Base-by-base conservation (phyloP, 92 coral and sea anemone species). In the Isaurus tuberculatus region DNA sequence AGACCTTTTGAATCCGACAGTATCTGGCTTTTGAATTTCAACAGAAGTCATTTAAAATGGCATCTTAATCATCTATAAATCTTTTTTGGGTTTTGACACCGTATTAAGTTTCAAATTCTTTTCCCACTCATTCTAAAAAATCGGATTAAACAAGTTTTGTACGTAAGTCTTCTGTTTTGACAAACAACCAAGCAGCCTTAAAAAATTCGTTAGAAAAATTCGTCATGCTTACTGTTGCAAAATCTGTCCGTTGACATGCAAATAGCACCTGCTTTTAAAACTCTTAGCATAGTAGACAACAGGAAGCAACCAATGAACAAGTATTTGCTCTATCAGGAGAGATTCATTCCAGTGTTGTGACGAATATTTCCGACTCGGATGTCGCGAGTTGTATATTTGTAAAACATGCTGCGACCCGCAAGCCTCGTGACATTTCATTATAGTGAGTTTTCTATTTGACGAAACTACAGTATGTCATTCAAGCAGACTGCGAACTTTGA, bases 321-420 rank as follows among this genome's bases (percentile, higher is more conserved):
- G 58, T 77, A 77, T 77, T 77, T 77, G 44, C 69, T 40, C 26
- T 34, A 16, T 57, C 26, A 27, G 69, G 5, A 5, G 42, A 51
- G 19, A 31, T 31, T 30, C 69, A 77, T 77, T 57, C 82, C 82
- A 32, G 53, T 22, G 82, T 77, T 57, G 82, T 77, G 70, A 58
- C 69, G 81, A 33, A 22, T 23, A 40, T 32, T 77, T 77, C 70
- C 82, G 70, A 77, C 27, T 55, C 53, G 55, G 82, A 77, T 57
- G 53, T 77, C 26, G 43, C 33, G 26, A 55, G n/a, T 55, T 55
- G 63, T 55, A 60, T 77, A 27, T 72, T 72, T 55, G 81, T 0
- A 17, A 31, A 49, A 17, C 22, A 29, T 22, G 17, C 8, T 0
- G 1, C 5, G 5, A 1, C 1, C 30, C 20, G 29, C 36, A 5